Base-by-base conservation (phyloP, 2,888 invertebrate genomes). In the Uropetala carovei region DNA sequence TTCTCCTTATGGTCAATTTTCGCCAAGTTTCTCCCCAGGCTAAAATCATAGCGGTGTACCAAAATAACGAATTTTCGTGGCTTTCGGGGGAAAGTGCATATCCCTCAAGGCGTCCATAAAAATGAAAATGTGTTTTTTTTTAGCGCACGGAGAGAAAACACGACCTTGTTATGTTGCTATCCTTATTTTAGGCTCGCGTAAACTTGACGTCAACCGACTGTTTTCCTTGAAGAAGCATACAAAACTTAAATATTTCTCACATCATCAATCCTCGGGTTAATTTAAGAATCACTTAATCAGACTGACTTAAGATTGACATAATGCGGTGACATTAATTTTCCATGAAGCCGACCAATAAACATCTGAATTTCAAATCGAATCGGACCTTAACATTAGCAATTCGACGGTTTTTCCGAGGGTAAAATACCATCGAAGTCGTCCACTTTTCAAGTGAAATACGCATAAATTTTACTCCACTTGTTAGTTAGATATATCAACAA, bases 61-160 rank as follows among this genome's bases (percentile, higher is more conserved):
- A 56, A n/a, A 18, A n/a, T 43, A 9, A 43, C 64, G 43, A 89
- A 64, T 64, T 89, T 43, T 64, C 43, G 56, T 18, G 64, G 64
- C 18, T 43, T 64, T 18, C 8, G 2, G n/a, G 64, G 18, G 30
- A 11, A 22, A 13, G 75, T 75, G 68, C 68, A 22, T 68, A 68
- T 68, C 0, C 68, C 68, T 3, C 43, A n/a, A 10, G 75, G 75
- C 16, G 75, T 27, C 75, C 27, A 75, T 75, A 75, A 75, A 75
- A 22, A 75, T 75, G 75, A 75, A 75, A 75, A 75, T 75, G 22
- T 9, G 75, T 75, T 75, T 75, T 75, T 64, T 43, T 75, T 75
- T 75, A 75, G 75, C 68, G n/a, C 18, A 27, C 75, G 75, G 22
- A 27, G 75, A 75, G 22, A 43, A 43, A 43, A 43, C 43, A 43